phyloP scores from a whole-genome alignment of 2,888 invertebrate species.

The Plusia festucae region DNA sequence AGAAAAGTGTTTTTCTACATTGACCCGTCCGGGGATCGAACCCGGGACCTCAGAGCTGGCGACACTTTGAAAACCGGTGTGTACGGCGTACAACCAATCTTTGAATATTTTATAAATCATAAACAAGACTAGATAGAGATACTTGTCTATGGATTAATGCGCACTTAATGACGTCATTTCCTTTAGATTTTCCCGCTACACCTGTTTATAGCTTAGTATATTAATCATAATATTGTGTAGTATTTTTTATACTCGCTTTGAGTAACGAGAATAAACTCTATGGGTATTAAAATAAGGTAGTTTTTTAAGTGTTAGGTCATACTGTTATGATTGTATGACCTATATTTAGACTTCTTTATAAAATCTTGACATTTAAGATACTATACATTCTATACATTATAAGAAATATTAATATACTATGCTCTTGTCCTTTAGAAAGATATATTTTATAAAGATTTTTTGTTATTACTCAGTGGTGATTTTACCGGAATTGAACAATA shows the following conservation, averaged over 20 bases:
- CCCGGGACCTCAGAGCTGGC: too few species aligned
- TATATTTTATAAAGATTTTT: background rate
- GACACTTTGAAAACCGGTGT: too few species aligned
- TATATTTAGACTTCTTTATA: slow-evolving; percentile 1
- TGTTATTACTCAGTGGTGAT: background rate
- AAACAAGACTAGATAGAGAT: background rate
- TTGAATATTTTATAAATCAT: background rate
- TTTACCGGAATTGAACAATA: background rate
- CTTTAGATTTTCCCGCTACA: slow-evolving; percentile 48
- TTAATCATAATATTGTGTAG: background rate
- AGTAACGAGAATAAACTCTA: background rate
- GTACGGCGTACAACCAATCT: too few species aligned
- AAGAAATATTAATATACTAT: too few species aligned
- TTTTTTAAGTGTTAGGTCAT: background rate
- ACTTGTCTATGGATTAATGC: background rate
- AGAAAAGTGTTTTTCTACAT: too few species aligned
- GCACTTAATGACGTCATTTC: slow-evolving; percentile 44
- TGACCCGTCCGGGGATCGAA: too few species aligned
- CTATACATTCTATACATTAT: background rate
- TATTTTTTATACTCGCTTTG: slow-evolving; percentile 11
- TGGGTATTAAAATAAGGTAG: background rate
- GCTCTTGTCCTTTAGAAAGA: background rate
- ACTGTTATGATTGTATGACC: background rate
- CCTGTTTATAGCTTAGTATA: slow-evolving; percentile 14
- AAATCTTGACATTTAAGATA: background rate